Base-by-base conservation (phyloP, 2,888 invertebrate species). In the Busseola fusca region DNA sequence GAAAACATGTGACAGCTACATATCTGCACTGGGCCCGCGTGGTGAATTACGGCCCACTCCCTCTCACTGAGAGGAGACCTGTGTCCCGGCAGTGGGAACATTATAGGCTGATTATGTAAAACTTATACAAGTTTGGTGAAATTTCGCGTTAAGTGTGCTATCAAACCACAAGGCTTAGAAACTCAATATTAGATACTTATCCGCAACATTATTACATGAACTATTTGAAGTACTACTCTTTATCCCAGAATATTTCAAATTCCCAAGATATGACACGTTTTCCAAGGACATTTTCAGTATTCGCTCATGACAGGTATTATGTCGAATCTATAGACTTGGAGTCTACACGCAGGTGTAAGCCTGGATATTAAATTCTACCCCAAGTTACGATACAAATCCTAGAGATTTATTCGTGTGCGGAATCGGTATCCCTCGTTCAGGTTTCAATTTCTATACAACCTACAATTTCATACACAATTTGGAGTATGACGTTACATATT, bases 311-410 rank as follows among this genome's bases (percentile, higher is more conserved):
- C 50, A 30, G 34, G 64, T 80, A 80, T 64, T 81, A 72, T 76
- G 56, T 66, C n/a, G 52, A 66, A 48, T 76, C 52, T 71, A 64
- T 80, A 80, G 45, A 64, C 48, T 30, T 16, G 16, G 40, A 54
- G 62, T 64, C 65, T 70, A 58, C 25, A 71, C 42, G 45, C 52
- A 62, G 66, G 27, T 67, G 54, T 78, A 76, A 66, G 77, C 62
- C 42, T 64, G 60, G 60, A 79, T 79, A 79, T 79, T 79, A 81
- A 79, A 79, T 79, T 79, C 78, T 72, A 42, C 64, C 37, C 52
- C 66, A 64, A 72, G 72, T 72, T 81, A 52, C 77, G 64, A 72
- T 68, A 81, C 81, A 72, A 34, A 72, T 71, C 66, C 52, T 34
- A 37, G 30, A 65, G 77, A 77, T 76, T 79, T 76, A 79, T 72